phyloP scores from a whole-genome alignment of 2,888 invertebrate genomes.

The Dascillus cervinus region DNA sequence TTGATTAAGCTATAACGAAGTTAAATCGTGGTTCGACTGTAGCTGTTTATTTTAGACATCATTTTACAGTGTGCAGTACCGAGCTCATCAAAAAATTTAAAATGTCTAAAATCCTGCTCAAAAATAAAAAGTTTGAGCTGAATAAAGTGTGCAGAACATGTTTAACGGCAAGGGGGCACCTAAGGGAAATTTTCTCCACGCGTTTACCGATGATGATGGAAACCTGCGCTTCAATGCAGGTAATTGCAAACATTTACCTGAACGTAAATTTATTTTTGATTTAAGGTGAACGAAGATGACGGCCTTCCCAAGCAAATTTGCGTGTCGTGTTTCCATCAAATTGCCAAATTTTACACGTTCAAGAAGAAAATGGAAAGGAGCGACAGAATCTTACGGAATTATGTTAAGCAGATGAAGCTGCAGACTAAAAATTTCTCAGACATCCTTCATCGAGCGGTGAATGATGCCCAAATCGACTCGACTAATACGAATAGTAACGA shows the following conservation, averaged over 20 bases:
- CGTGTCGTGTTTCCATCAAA: conserved; percentile 37
- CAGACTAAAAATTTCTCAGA: conserved; percentile 21
- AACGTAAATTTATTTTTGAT: conserved; percentile 10
- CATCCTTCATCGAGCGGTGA: conserved; percentile 30
- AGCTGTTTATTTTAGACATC: too few species aligned
- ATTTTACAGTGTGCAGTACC: too few species aligned
- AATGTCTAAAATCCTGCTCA: conserved; percentile 1
- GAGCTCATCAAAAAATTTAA: too few species aligned
- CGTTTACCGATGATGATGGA: conserved; percentile 36
- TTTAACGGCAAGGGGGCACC: conserved; percentile 28
- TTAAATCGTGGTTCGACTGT: too few species aligned
- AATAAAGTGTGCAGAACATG: conserved; percentile 34
- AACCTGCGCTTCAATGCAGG: conserved; percentile 31
- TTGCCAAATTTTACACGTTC: conserved; percentile 38
- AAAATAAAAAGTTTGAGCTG: conserved; percentile 15
- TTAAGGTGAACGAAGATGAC: conserved; percentile 37
- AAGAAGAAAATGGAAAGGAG: conserved; percentile 38
- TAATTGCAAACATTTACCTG: conserved; percentile 17
- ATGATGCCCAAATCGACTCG: conserved; percentile 27
- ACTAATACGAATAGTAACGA: conserved; percentile 14
- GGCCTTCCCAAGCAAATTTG: conserved; percentile 40
- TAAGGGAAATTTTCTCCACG: conserved; percentile 30
- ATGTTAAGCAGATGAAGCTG: conserved; percentile 21
- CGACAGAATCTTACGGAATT: conserved; percentile 33
- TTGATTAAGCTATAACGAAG: too few species aligned